Conservation (phyloP, 2,113 vertebrate species). For the Pygoscelis adeliae region DNA sequence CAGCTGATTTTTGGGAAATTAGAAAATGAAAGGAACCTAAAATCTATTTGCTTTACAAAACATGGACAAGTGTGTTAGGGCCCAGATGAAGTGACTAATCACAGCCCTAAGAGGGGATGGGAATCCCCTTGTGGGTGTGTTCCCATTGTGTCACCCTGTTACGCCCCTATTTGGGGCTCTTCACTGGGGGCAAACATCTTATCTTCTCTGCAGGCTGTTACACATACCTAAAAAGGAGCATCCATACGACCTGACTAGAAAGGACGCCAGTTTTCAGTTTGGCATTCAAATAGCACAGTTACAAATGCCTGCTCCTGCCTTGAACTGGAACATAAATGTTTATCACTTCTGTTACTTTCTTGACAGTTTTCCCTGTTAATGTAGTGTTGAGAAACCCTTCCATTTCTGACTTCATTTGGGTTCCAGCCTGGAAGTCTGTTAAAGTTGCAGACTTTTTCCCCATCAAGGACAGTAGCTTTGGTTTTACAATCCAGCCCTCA, state of each 20-base stretch:
- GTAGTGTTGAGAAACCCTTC: neutral
- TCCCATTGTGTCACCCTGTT: neutral
- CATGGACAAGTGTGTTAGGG: neutral
- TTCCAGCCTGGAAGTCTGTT: neutral
- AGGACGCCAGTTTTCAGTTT: neutral
- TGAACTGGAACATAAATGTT: slow-evolving; percentile 31
- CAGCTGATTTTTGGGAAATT: neutral
- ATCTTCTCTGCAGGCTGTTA: neutral
- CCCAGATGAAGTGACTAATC: neutral
- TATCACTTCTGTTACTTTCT: neutral
- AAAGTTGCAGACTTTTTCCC: neutral
- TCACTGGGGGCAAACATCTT: neutral
- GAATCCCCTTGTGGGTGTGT: neutral
- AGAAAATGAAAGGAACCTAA: neutral
- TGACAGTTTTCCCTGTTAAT: neutral
- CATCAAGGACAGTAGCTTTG: neutral
- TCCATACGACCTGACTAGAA: neutral
- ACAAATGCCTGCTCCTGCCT: neutral
- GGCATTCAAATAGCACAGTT: neutral
- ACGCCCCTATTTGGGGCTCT: neutral
- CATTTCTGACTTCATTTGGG: neutral
- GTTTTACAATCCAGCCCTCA: neutral
- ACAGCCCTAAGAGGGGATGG: neutral
- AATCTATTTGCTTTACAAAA: neutral
- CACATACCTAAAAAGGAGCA: neutral